Conservation (phyloP, 2,113 vertebrate genomes). For the Pao palembangensis region DNA sequence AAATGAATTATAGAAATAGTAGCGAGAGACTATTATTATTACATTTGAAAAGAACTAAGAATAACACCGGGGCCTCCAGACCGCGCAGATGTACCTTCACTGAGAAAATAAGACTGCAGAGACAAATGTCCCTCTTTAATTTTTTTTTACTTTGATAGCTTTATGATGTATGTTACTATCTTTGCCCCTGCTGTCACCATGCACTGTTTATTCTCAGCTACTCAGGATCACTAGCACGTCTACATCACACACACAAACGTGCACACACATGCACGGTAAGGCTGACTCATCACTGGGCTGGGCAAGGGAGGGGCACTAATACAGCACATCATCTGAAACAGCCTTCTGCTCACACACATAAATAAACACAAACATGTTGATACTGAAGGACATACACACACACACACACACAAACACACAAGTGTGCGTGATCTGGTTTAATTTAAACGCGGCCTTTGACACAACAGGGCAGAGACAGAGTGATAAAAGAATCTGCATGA, state of each 20-base stretch:
- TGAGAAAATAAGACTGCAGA: neutral
- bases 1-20: too few relatives aligned
- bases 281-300: conserved; percentile 54
- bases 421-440: neutral
- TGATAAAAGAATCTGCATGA: conserved; percentile 32
- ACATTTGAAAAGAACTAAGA: too few relatives aligned
- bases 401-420: neutral
- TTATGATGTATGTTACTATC: conserved; percentile 29
- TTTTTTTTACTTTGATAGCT: conserved; percentile 28
- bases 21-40: too few relatives aligned
- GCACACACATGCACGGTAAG: conserved; percentile 6
- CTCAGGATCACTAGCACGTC: conserved; percentile 38
- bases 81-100: neutral
- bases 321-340: conserved; percentile 43
- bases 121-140: too few relatives aligned
- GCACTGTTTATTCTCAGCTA: conserved; percentile 52
- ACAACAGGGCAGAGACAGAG: conserved; percentile 30
- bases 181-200: conserved; percentile 18
- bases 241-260: conserved; percentile 8
- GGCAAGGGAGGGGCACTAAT: conserved; percentile 45
- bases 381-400: conserved; percentile 2
- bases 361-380: conserved; percentile 1
- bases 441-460: conserved; percentile 36
- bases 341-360: conserved; percentile 10
- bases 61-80: neutral